Evolutionary conservation across 30 jellyfish, hydroid and myxozoan genomes (phyloP).

Genomic region (Haliclystus octoradiatus): DNA sequence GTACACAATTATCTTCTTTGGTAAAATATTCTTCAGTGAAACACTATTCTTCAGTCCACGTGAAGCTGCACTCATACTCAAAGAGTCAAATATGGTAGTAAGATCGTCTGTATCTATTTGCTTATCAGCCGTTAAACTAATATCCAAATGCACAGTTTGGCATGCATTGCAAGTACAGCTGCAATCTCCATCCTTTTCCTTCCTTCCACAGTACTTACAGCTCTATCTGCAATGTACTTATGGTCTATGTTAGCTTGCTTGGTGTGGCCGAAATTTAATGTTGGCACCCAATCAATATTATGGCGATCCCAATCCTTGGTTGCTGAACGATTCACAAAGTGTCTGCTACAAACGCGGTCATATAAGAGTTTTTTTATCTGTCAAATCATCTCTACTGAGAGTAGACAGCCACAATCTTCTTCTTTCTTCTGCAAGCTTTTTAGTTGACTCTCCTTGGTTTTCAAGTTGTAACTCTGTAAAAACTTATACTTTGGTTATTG

Average conservation of each 20-base stretch:
- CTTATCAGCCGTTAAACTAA: no score
- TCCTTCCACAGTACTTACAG: slow-evolving; percentile 7
- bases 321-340: slow-evolving; percentile 5
- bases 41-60: no score
- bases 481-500: neutral
- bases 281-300: slow-evolving; percentile 9
- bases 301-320: no score
- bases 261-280: slow-evolving; percentile 2
- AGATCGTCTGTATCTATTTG: no score
- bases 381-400: slow-evolving; percentile 14
- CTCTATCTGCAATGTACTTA: slow-evolving; percentile 6
- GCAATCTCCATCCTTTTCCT: no score
- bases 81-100: no score
- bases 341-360: slow-evolving; percentile 15
- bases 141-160: no score
- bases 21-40: no score
- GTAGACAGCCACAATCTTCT: neutral
- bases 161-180: no score
- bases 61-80: no score
- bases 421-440: neutral
- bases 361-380: slow-evolving; percentile 1
- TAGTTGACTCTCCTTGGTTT: neutral
- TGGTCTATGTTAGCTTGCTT: slow-evolving; percentile 1
- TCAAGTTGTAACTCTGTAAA: neutral
- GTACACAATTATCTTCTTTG: no score